These are phyloP conservation scores for Apaloderma vittatum DNA, from an alignment of 2,113 vertebrate species.

Conservation along the genomic window DNA sequence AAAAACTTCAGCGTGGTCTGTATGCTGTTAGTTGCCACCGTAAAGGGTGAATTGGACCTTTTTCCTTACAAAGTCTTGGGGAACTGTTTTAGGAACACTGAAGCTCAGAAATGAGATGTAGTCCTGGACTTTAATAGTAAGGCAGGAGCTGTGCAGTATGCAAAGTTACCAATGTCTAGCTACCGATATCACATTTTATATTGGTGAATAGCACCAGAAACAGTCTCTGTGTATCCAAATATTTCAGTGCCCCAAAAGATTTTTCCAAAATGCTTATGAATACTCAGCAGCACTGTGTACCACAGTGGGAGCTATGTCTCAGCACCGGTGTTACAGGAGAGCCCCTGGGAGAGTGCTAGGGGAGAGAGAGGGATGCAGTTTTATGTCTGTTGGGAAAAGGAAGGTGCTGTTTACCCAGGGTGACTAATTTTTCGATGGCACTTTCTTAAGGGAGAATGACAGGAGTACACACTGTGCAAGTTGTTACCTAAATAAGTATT, in stretches of 20 bases:
- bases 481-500: background rate
- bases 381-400: background rate
- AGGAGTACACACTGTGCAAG: background rate
- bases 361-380: background rate
- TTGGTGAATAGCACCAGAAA: background rate
- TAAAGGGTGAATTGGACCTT: fast-evolving
- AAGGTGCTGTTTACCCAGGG: fast-evolving
- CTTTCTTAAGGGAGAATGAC: background rate
- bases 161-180: background rate
- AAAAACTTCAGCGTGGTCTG: background rate
- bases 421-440: background rate
- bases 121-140: background rate
- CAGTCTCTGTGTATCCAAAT: background rate
- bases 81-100: background rate
- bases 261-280: background rate
- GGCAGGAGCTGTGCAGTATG: background rate
- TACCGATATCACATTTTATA: background rate
- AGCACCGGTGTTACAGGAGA: background rate
- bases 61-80: background rate
- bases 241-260: background rate
- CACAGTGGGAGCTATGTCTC: background rate
- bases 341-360: background rate
- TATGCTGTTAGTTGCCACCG: background rate
- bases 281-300: background rate
- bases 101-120: background rate